Evolutionary conservation across 1,140 invertebrate genomes (phyloP), one percentile per base, ranked within the genome.

Genomic region (Nasonia vitripennis): DNA sequence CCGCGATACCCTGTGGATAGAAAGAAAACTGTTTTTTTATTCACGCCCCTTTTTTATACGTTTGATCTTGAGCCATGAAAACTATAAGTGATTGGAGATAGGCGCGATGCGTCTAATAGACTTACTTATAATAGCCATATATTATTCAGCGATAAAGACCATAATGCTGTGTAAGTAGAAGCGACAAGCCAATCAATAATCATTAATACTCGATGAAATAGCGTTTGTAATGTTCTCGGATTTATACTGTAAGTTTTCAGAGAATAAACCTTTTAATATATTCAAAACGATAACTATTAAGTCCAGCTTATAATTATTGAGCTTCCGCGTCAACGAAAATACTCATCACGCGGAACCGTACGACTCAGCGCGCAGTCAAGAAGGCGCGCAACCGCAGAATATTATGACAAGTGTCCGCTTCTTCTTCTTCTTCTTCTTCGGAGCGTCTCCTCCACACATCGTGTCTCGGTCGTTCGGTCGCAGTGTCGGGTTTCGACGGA

Each of bases 331-430:
- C 3, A 34, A 71, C 0, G 34, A 17, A 34, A 31, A 71, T 71
- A 71, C 23, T 34, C 70, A n/a, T 10, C 37, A 6, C 37, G 73
- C 7, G 27, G 34, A 45, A 37, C 34, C 17, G 37, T 41, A 20
- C 34, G 31, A 41, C 2, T 17, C 7, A 14, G 23, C 9, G 9
- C 68, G 5, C 23, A 14, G 31, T 10, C 31, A 45, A 41, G 34
- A 41, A 41, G 12, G 34, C 34, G 37, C 4, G 5, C 27, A 51
- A 37, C 48, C 67, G 71, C 31, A 68, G 55, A 37, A 20, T 68
- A 55, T 79, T 79, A 79, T 68, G 55, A 79, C 78, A 48, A 78
- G 75, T 78, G 45, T 78, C 75, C 12, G 11, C 23, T 14, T 34
- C 70, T 71, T 62, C 55, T 62, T 31, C 31, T 34, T 71, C 68